Conservation (phyloP, 2,888 invertebrate species). For the Sarcophaga caerulescens region DNA sequence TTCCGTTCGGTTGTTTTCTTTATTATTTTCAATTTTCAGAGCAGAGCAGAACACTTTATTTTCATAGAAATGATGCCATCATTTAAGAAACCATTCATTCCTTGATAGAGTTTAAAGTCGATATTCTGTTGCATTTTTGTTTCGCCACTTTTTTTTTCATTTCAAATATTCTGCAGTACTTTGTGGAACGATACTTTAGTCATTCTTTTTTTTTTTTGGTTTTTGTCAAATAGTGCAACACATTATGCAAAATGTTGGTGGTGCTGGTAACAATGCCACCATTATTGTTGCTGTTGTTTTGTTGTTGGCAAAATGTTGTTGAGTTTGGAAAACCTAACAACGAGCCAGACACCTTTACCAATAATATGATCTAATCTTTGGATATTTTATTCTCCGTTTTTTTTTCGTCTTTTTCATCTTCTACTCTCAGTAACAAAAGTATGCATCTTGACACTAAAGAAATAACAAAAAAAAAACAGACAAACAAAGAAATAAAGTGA, state of each 20-base stretch:
- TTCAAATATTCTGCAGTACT: conserved; percentile 14
- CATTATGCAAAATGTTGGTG: conserved; percentile 65
- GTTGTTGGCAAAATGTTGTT: conserved; percentile 26
- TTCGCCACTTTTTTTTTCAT: neutral
- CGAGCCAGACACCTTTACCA: conserved; percentile 57
- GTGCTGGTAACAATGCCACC: conserved; percentile 56
- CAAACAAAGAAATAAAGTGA: neutral
- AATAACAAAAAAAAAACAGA: conserved; percentile 1
- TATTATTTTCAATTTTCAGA: conserved; percentile 44
- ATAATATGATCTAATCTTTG: conserved; percentile 66
- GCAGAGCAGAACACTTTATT: conserved; percentile 61
- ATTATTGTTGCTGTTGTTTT: conserved; percentile 40
- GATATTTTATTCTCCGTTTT: neutral
- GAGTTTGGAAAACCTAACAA: conserved; percentile 13
- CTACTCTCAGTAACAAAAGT: conserved; percentile 26
- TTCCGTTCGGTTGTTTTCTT: neutral
- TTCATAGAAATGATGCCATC: conserved; percentile 68
- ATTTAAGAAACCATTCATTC: conserved; percentile 67
- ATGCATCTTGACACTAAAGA: conserved; percentile 14
- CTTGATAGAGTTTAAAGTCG: conserved; percentile 62
- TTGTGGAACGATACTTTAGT: conserved; percentile 14
- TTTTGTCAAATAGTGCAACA: conserved; percentile 66
- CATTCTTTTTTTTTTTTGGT: conserved; percentile 27
- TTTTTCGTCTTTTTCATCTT: conserved; percentile 45
- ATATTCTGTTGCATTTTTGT: conserved; percentile 5